Conservation (phyloP, 1,140 invertebrate species). For the Hyposmocoma kahamanoa region DNA sequence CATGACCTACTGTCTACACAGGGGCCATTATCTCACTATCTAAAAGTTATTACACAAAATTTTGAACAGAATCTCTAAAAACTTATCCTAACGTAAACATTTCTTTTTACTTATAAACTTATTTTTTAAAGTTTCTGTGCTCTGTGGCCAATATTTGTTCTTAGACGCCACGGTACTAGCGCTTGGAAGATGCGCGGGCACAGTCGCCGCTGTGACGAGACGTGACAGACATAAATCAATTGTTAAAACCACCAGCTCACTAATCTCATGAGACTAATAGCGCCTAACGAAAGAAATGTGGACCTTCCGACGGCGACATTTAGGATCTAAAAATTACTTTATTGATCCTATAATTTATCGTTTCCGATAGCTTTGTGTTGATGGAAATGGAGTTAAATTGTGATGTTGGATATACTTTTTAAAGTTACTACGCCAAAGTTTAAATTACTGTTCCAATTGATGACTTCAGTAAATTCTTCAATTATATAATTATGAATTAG, state of each 20-base stretch:
- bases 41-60: background rate
- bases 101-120: background rate
- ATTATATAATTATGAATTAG: no score
- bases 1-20: background rate
- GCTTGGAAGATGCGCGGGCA: slow-evolving; percentile 54
- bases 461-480: no score
- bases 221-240: slow-evolving; percentile 70
- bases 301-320: no score
- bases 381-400: no score
- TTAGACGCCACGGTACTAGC: no score
- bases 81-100: background rate
- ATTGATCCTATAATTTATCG: no score
- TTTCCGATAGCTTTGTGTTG: no score
- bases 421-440: no score
- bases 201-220: slow-evolving; percentile 54
- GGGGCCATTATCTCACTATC: background rate
- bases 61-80: no score
- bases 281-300: slow-evolving; percentile 33
- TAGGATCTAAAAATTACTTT: no score
- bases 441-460: no score
- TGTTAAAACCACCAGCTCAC: slow-evolving; percentile 56
- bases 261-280: slow-evolving; percentile 55
- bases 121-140: slow-evolving; percentile 8
- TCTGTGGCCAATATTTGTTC: slow-evolving; percentile 43
- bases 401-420: no score